Conservation (phyloP, 2,113 vertebrate species). For the Hemichromis elongatus region DNA sequence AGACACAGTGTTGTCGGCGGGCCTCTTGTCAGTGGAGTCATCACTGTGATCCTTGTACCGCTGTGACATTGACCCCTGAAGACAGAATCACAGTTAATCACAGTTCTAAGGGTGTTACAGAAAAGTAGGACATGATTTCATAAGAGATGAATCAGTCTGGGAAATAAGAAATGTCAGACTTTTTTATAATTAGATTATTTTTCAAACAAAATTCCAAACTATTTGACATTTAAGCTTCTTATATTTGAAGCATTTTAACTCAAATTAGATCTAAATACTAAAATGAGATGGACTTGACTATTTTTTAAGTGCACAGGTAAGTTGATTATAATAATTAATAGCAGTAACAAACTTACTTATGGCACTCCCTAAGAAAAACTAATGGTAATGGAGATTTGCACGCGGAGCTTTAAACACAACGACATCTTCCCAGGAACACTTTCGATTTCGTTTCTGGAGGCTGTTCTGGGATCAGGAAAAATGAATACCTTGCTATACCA, state of each 20-base stretch:
- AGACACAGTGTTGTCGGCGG: not conserved
- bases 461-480: not conserved
- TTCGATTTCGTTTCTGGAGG: not conserved
- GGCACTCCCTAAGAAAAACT: not conserved
- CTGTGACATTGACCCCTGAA: not conserved
- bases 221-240: not conserved
- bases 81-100: not conserved
- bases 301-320: not conserved
- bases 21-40: constrained; percentile 6
- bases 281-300: not conserved
- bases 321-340: not conserved
- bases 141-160: not conserved
- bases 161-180: not conserved
- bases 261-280: not conserved
- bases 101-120: not conserved
- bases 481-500: not conserved
- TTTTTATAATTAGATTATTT: not conserved
- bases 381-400: not conserved
- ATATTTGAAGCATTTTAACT: not conserved
- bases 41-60: constrained; percentile 23
- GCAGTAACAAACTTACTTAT: not conserved
- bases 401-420: not conserved
- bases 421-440: not conserved
- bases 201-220: not conserved
- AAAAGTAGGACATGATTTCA: not conserved